phyloP scores from a whole-genome alignment of 2,797 vertebrate species.

The Acanthis flammea region DNA sequence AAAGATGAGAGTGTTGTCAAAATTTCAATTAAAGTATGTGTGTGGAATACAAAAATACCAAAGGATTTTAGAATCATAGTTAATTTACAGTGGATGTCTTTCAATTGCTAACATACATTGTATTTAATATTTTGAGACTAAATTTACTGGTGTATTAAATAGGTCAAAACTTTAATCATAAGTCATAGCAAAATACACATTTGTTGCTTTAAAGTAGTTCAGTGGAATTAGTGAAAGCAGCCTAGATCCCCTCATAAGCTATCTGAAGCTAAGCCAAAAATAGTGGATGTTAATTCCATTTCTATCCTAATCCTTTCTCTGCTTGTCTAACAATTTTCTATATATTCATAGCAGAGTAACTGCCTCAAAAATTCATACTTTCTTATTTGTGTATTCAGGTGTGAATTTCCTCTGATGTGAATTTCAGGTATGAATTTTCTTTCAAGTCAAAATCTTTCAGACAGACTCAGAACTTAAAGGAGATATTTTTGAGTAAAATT shows the following conservation, averaged over 20 bases:
- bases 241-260: conserved; percentile 71
- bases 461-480: not conserved
- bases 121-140: conserved; percentile 3
- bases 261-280: conserved; percentile 75
- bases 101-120: not conserved
- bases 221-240: conserved; percentile 72
- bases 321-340: conserved; percentile 47
- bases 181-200: conserved; percentile 58
- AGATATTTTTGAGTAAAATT: not conserved
- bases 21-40: not conserved
- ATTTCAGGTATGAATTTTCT: not conserved
- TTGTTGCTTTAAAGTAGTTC: conserved; percentile 69
- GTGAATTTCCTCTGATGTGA: not conserved
- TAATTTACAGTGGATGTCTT: not conserved
- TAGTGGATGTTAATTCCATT: conserved; percentile 75
- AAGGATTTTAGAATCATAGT: not conserved
- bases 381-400: not conserved
- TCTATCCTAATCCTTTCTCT: conserved; percentile 69
- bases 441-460: not conserved
- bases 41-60: not conserved
- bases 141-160: conserved; percentile 39
- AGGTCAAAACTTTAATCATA: conserved; percentile 68
- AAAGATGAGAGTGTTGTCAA: not conserved
- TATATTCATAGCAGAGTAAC: not conserved
- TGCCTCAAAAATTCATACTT: not conserved